A percentile compares a stretch with the other conserved stretches of the same genome.
Conservation (phyloP, 2,797 vertebrate species). For the Sebastes kiyomatsui region DNA sequence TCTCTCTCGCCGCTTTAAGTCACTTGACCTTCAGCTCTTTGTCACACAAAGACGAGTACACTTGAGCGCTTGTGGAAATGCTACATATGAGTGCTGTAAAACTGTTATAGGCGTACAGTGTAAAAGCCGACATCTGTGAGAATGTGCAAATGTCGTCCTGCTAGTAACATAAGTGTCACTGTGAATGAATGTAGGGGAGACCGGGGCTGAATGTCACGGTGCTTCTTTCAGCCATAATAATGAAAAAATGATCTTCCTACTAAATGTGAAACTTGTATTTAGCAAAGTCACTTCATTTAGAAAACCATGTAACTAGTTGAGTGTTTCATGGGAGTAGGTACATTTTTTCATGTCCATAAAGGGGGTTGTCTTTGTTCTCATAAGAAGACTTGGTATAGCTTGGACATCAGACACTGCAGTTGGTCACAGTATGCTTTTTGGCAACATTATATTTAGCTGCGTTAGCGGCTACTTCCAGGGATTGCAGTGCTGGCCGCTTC, state of each 20-base stretch:
- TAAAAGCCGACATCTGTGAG: background rate
- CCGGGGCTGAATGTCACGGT: background rate
- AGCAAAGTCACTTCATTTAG: background rate
- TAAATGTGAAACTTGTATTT: background rate
- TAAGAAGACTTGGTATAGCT: background rate
- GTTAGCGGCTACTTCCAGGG: background rate
- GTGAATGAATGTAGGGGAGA: background rate
- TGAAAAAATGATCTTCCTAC: background rate
- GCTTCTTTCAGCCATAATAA: background rate
- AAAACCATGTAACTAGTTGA: background rate
- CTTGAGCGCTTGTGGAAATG: background rate
- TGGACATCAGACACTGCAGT: too few species aligned
- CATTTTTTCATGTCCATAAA: background rate
- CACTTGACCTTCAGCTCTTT: constrained; percentile 27
- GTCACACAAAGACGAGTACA: constrained; percentile 9
- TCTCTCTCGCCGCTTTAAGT: constrained; percentile 14
- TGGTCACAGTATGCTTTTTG: background rate
- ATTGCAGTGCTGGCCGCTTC: background rate
- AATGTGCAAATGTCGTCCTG: background rate
- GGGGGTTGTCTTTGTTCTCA: background rate
- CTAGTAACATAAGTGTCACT: background rate
- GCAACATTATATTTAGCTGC: background rate
- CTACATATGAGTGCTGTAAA: background rate
- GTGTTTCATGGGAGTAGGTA: background rate
- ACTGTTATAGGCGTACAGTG: background rate